Evolutionary conservation across 2,797 vertebrate species (phyloP), one percentile per base, ranked within the genome.

Genomic region (Astyanax mexicanus): DNA sequence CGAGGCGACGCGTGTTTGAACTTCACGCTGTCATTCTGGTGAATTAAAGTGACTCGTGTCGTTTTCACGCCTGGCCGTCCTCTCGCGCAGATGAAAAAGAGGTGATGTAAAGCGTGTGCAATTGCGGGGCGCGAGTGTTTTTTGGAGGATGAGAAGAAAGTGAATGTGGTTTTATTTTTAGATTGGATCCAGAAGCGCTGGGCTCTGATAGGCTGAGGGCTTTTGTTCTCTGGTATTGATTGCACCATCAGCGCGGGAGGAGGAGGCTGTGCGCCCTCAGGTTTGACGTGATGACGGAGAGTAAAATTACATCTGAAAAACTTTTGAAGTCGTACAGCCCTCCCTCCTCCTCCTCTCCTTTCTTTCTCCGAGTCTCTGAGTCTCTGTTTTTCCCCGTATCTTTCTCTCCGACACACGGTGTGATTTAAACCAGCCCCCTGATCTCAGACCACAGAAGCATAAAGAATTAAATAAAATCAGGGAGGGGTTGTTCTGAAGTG

Each of bases 391-490:
- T 57, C 27, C 29, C 27, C 5, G 32, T 32, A 2, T 32, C 5
- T 32, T 5, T 5, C 69, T 57, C 49, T 81, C 65, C 86, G 85
- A 89, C 83, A 45, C 81, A 89, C 23, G 11, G 79, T 74, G 81
- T 90, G 89, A 93, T 90, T 90, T 80, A 85, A 92, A 90, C 84
- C 91, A 91, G 89, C 85, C 86, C 85, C 74, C 49, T 27, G n/a
- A n/a, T n/a, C n/a, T n/a, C n/a, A n/a, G n/a, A 32, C 91, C 92
- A 88, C 92, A 92, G 87, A 87, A 89, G 89, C 89, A 87, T 93
- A 91, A 94, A 92, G 93, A 93, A 92, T 92, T 92, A 84, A 92
- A 91, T 92, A 87, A 91, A 92, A 92, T 87, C n/a, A 81, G 74
- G 87, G 85, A 83, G 87, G 78, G 86, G 72, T 84, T 89, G 84